A percentile compares a stretch with the other conserved stretches of the same genome.
phyloP scores from a whole-genome alignment of 2,888 invertebrate genomes.

The Stictocephala bisonia region DNA sequence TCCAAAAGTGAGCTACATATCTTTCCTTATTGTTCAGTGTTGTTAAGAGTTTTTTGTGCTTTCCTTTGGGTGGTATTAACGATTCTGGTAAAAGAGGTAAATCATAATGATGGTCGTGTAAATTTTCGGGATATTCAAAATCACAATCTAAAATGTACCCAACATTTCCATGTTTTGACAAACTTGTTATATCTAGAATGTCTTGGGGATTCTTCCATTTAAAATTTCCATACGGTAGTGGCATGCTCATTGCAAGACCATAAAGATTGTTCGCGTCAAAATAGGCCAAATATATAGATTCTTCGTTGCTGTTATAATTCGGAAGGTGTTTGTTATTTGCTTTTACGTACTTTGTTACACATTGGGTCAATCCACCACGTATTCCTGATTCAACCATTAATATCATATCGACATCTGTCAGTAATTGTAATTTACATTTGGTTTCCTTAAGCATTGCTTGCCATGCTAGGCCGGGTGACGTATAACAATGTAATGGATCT shows the following conservation, averaged over 20 bases:
- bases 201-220: constrained; percentile 28
- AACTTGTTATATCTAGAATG: neutral
- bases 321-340: constrained; percentile 39
- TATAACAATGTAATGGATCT: constrained; percentile 45
- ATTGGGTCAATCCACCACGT: constrained; percentile 43
- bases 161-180: constrained; percentile 6
- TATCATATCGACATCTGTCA: constrained; percentile 47
- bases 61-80: neutral
- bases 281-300: constrained; percentile 13
- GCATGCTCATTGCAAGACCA: constrained; percentile 23
- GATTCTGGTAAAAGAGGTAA: constrained; percentile 36
- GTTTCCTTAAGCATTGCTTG: constrained; percentile 46
- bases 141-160: too few relatives aligned
- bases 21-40: constrained; percentile 26
- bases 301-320: constrained; percentile 37
- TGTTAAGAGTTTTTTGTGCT: constrained; percentile 37
- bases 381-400: constrained; percentile 50
- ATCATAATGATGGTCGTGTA: neutral
- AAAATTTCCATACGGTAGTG: constrained; percentile 41
- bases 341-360: constrained; percentile 28
- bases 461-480: constrained; percentile 40
- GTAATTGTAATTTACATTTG: constrained; percentile 41
- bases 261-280: constrained; percentile 49
- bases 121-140: too few relatives aligned
- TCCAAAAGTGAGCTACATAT: constrained; percentile 25